These are phyloP conservation scores for Alectura lathami DNA, from an alignment of 2,113 vertebrate species.

Conservation along the genomic window DNA sequence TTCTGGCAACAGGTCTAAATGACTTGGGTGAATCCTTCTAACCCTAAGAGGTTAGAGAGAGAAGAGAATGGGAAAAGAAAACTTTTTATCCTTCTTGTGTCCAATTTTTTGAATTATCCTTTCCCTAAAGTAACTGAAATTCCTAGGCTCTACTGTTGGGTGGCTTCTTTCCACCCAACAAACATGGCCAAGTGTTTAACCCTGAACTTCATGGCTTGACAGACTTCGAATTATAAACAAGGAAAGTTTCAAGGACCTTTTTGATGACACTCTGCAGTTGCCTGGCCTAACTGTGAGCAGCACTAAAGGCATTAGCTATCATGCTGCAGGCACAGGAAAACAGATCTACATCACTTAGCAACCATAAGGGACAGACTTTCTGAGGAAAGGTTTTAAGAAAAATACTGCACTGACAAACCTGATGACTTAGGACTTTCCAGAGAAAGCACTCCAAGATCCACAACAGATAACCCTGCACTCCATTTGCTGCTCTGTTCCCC, in stretches of 20 bases:
- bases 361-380: background rate
- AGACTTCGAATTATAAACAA: background rate
- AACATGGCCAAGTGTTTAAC: background rate
- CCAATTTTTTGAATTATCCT: background rate
- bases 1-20: conserved; percentile 20
- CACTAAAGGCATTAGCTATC: conserved; percentile 9
- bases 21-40: background rate
- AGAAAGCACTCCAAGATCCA: background rate
- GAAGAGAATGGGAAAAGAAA: background rate
- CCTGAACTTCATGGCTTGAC: background rate
- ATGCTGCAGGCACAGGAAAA: conserved; percentile 47
- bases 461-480: background rate
- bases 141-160: background rate
- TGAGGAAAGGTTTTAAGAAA: background rate
- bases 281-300: conserved; percentile 18
- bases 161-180: background rate
- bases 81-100: background rate
- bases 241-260: conserved; percentile 26
- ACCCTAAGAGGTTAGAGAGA: background rate
- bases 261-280: conserved; percentile 8
- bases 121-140: background rate
- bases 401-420: conserved; percentile 18
- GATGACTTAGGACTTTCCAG: background rate
- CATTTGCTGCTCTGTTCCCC: background rate
- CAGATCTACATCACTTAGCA: conserved; percentile 59